Evolutionary conservation across 2,888 invertebrate species (phyloP), one percentile per base, ranked within the genome.

Genomic region (Heliconius cydno): DNA sequence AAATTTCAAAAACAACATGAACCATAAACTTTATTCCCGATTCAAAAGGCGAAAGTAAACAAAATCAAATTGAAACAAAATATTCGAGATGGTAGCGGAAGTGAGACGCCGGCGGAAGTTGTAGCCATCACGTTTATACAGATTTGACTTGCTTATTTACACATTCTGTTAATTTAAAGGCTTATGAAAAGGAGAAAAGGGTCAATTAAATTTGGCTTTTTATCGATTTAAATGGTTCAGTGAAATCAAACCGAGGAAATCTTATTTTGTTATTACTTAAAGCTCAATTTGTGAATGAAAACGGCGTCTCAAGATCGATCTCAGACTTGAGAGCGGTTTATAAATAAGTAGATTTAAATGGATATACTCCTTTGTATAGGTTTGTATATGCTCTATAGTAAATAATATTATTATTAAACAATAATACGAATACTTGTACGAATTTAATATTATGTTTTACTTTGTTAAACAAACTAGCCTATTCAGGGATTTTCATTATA

Each of bases 51-150:
- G 60, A 79, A 68, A 41, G 66, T 65, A 75, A 79, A 79, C 78
- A 80, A 78, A 60, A 78, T 77, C 66, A 74, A 80, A 78, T 76
- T 63, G 75, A 67, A 81, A 76, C 74, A 79, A 77, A 81, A 81
- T 79, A 77, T 79, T 76, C 77, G 46, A 60, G 77, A 72, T 76
- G 78, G 68, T 63, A 77, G 34, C 80, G 81, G 81, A 82, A 82
- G 81, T 67, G 81, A 76, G 65, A 68, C 81, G 81, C 81, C 81
- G 81, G 80, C 81, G 81, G 81, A 82, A 77, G 80, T 82, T 76
- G 80, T 80, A 60, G 76, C 79, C 57, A 78, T 78, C 80, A 78
- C 70, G 81, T 70, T 75, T 79, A 79, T 79, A 38, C 75, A 46
- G 65, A 65, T 41, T 75, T 30, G 72, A 77, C 68, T 79, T 60